Conservation (phyloP, 92 coral and sea anemone genomes). For the Epizoanthus scotinus region DNA sequence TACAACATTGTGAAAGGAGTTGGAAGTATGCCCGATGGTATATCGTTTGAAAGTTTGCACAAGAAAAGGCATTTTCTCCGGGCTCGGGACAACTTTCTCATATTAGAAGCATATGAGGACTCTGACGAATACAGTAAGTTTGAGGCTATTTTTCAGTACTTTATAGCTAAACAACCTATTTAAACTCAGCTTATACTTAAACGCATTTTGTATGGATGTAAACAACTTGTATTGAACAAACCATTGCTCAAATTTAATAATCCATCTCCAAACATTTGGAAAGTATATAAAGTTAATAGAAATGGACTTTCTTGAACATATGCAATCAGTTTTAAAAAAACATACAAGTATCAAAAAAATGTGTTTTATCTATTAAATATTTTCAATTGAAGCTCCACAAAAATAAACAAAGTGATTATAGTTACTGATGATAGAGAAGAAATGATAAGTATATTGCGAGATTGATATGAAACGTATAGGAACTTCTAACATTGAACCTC, state of each 20-base stretch:
- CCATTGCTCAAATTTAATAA: not conserved
- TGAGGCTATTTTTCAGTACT: not conserved
- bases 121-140: constrained; percentile 94
- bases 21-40: constrained; percentile 88
- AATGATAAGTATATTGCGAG: not conserved
- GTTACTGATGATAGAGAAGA: not conserved
- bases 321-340: not conserved
- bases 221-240: not conserved
- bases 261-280: not conserved
- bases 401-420: not conserved
- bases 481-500: no score
- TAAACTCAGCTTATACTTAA: not conserved
- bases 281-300: not conserved
- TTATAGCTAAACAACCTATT: not conserved
- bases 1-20: constrained; percentile 92
- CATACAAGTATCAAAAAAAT: not conserved
- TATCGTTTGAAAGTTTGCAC: constrained; percentile 89
- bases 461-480: not conserved
- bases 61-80: constrained; percentile 86
- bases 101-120: constrained; percentile 89
- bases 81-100: constrained; percentile 76
- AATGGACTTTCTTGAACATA: not conserved
- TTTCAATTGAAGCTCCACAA: no score
- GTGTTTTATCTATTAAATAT: not conserved
- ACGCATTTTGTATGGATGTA: not conserved